phyloP scores from a whole-genome alignment of 1,140 invertebrate species.

The Hetaerina americana region DNA sequence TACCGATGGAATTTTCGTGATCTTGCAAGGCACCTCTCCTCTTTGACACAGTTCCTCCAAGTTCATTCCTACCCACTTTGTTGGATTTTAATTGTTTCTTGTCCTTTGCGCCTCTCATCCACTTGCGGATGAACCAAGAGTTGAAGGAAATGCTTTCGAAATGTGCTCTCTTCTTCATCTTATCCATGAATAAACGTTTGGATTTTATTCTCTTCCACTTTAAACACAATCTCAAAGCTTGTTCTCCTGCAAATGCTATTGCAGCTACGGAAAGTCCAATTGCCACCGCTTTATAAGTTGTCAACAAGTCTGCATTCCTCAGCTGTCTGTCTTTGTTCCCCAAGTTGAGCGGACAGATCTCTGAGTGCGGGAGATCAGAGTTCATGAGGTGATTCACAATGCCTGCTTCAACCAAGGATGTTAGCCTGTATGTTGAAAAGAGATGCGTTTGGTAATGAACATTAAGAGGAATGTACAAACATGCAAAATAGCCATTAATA shows the following conservation, averaged over 20 bases:
- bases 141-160: no score
- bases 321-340: constrained; percentile 64
- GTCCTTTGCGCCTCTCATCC: no score
- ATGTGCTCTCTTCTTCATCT: no score
- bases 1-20: no score
- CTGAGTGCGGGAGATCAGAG: constrained; percentile 47
- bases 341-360: constrained; percentile 63
- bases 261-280: background rate
- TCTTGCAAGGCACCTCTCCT: no score
- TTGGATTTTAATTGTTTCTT: no score
- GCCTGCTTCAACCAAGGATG: constrained; percentile 50
- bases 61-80: no score
- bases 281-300: constrained; percentile 52
- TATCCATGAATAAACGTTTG: background rate
- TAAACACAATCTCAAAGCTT: background rate
- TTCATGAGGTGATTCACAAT: constrained; percentile 48
- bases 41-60: no score
- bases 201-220: background rate
- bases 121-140: no score
- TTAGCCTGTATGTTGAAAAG: constrained; percentile 41
- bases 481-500: no score
- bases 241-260: background rate
- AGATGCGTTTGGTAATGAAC: constrained; percentile 6
- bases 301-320: constrained; percentile 46
- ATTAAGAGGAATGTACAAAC: background rate